Conservation (phyloP, 2,113 vertebrate genomes). For the Danio rerio region GRCz12tu NC_133190.1:27189001-27189500, state of each 20-base stretch:
- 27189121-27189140: no score
- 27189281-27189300: background rate
- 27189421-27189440: slow-evolving; percentile 12
- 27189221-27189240: background rate
- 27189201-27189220: background rate
- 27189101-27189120: no score
- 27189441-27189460: background rate
- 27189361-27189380: background rate
- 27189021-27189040: no score
- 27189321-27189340: background rate
- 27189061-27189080: no score
- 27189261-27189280: background rate
- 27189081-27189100: no score
- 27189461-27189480: slow-evolving; percentile 6
- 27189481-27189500: background rate
- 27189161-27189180: no score
- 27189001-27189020: no score
- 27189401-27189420: slow-evolving; percentile 1
- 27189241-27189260: background rate
- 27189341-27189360: slow-evolving; percentile 1
- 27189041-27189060: no score
- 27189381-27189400: slow-evolving; percentile 1
- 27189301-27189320: background rate
- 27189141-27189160: no score
- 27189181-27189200: no score